Evolutionary conservation across 2,888 invertebrate genomes (phyloP).

Genomic region (Brenthis ino): DNA sequence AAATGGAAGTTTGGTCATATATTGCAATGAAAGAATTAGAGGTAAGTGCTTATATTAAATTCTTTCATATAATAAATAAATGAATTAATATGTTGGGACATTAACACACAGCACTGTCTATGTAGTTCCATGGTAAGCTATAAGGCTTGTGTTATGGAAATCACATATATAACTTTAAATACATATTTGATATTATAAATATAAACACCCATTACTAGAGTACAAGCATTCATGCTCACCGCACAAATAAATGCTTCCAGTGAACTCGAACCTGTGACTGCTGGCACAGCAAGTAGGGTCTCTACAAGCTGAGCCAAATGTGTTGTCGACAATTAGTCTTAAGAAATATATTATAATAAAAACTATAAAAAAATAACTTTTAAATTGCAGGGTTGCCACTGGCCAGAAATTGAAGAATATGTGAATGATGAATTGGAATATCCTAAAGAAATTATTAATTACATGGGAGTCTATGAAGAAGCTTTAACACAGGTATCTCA

Average conservation of each 20-base stretch:
- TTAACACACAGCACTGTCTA: no score
- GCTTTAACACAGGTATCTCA: conserved; percentile 59
- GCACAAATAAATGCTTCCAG: no score
- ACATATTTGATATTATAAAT: no score
- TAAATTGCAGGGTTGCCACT: conserved; percentile 64
- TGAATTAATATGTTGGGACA: not conserved
- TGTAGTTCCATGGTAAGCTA: no score
- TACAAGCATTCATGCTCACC: no score
- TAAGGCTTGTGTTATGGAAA: no score
- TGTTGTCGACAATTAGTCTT: no score
- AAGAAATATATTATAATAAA: not conserved
- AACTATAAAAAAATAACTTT: not conserved
- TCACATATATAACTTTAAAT: no score
- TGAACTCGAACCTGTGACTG: no score
- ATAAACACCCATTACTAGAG: no score
- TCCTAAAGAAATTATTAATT: conserved; percentile 60
- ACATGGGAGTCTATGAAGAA: conserved; percentile 67
- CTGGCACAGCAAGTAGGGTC: no score
- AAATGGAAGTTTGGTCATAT: conserved; percentile 69
- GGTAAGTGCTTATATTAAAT: conserved; percentile 47
- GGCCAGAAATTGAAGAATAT: conserved; percentile 67
- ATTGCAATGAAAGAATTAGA: conserved; percentile 71
- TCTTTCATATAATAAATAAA: not conserved
- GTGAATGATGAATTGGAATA: conserved; percentile 53
- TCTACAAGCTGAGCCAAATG: no score